Evolutionary conservation across 2,888 invertebrate species (phyloP).

Genomic region (Sclerodermus sp.): DNA sequence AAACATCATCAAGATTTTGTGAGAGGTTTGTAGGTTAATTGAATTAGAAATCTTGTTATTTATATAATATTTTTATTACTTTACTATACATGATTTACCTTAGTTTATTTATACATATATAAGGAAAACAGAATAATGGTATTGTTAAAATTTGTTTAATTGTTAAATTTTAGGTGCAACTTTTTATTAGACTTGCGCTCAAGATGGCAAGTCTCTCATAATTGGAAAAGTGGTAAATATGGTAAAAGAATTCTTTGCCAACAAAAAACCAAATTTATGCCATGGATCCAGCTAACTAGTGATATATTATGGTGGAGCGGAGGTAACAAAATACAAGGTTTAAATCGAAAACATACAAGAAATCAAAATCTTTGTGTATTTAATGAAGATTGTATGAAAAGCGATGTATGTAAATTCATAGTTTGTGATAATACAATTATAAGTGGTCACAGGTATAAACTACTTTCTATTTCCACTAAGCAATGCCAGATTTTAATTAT

Average conservation of each 20-base stretch:
- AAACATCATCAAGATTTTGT: slow-evolving; percentile 41
- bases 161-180: slow-evolving; percentile 38
- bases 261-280: slow-evolving; percentile 59
- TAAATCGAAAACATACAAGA: slow-evolving; percentile 22
- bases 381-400: slow-evolving; percentile 30
- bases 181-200: slow-evolving; percentile 48
- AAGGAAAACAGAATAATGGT: too few relatives aligned
- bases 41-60: neutral
- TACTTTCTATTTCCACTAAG: neutral
- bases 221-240: slow-evolving; percentile 64
- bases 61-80: neutral
- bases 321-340: slow-evolving; percentile 49
- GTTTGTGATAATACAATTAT: slow-evolving; percentile 52
- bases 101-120: too few relatives aligned
- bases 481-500: too few relatives aligned
- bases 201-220: slow-evolving; percentile 58
- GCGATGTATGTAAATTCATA: slow-evolving; percentile 59
- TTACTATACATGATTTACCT: neutral
- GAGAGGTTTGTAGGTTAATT: slow-evolving; percentile 43
- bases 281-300: slow-evolving; percentile 61
- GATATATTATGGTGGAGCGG: slow-evolving; percentile 62
- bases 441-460: slow-evolving; percentile 56
- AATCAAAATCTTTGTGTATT: slow-evolving; percentile 13
- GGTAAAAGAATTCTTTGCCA: slow-evolving; percentile 57
- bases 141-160: too few relatives aligned